Percentiles rank a stretch among this genome's conserved stretches.
These are phyloP conservation scores for Rhinolophus ferrumequinum DNA, from an alignment of 2,113 vertebrate species.

Conservation along the genomic window DNA sequence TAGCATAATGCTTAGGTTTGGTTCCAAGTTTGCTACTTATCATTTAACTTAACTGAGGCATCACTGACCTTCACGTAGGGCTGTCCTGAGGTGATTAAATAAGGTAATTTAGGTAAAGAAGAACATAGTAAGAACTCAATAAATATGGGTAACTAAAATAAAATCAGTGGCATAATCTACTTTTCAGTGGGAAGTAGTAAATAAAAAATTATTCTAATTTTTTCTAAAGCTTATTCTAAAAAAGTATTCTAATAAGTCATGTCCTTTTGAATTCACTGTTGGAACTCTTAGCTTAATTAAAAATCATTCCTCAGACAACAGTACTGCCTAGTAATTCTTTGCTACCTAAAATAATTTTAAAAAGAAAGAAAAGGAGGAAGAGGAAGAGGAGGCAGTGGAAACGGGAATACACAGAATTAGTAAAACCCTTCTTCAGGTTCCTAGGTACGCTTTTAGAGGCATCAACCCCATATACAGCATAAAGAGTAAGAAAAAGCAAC, in stretches of 20 bases:
- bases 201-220: background rate
- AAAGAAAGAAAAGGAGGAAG: background rate
- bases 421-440: background rate
- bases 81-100: background rate
- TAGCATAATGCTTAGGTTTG: background rate
- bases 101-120: background rate
- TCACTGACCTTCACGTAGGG: background rate
- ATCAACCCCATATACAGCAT: background rate
- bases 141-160: background rate
- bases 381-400: background rate
- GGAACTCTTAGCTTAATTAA: constrained; percentile 32
- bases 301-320: background rate
- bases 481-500: background rate
- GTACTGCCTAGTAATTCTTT: background rate
- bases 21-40: background rate
- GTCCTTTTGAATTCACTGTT: background rate
- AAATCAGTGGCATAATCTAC: background rate
- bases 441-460: background rate
- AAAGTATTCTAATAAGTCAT: constrained; percentile 17
- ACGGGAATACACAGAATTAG: background rate
- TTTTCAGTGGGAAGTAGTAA: background rate
- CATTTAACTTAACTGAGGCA: background rate
- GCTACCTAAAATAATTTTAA: background rate
- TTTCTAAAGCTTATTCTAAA: constrained; percentile 38
- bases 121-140: background rate